These are phyloP conservation scores for Eupleurogrammus muticus DNA, from an alignment of 2,797 vertebrate genomes.

Conservation along the genomic window DNA sequence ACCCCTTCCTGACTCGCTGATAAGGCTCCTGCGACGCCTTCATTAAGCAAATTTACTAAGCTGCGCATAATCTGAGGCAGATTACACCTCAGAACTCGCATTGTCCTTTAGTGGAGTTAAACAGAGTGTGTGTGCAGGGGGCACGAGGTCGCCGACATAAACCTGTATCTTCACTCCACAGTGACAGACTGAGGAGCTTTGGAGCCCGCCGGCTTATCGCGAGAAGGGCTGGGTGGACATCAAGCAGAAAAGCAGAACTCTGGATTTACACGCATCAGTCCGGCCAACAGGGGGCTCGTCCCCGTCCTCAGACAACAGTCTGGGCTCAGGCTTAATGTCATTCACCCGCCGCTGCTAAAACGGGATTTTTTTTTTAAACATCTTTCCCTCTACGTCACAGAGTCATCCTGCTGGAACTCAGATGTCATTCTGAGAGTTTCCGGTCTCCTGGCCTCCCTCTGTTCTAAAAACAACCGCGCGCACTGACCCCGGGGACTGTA, in stretches of 20 bases:
- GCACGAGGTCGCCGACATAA: slow-evolving; percentile 17
- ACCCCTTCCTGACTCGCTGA: slow-evolving; percentile 64
- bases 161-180: slow-evolving; percentile 29
- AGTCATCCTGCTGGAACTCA: slow-evolving; percentile 51
- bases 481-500: neutral
- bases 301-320: slow-evolving; percentile 35
- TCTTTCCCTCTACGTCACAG: slow-evolving; percentile 10
- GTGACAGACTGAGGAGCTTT: slow-evolving; percentile 53
- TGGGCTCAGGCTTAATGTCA: slow-evolving; percentile 57
- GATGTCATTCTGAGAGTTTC: slow-evolving; percentile 21
- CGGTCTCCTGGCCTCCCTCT: slow-evolving; percentile 2
- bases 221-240: slow-evolving; percentile 34
- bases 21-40: slow-evolving; percentile 47
- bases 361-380: slow-evolving; percentile 50
- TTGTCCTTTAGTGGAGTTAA: slow-evolving; percentile 36
- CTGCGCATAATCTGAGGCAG: slow-evolving; percentile 59
- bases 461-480: neutral
- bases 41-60: slow-evolving; percentile 47
- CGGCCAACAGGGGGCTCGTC: slow-evolving; percentile 41
- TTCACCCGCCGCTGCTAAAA: slow-evolving; percentile 47
- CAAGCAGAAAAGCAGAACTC: slow-evolving; percentile 53
- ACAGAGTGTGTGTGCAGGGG: slow-evolving; percentile 18
- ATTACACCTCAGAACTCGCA: slow-evolving; percentile 36
- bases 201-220: slow-evolving; percentile 29
- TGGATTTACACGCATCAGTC: slow-evolving; percentile 74